A percentile compares a stretch with the other conserved stretches of the same genome.
Evolutionary conservation across 2,888 invertebrate species (phyloP).

Genomic region (Diploptera punctata): DNA sequence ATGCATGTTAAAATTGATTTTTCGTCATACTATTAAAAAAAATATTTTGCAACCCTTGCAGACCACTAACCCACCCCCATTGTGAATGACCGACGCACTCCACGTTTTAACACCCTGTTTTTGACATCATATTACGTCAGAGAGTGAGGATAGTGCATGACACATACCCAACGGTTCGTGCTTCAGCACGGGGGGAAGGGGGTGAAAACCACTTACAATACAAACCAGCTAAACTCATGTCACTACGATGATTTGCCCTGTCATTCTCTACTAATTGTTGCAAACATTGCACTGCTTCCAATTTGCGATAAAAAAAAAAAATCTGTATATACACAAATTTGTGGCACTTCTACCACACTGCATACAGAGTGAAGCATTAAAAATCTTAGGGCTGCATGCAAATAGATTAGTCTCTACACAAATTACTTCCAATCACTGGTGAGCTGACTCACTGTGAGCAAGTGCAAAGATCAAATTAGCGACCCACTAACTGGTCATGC

Average conservation of each 20-base stretch:
- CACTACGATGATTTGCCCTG: background rate
- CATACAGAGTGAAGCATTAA: background rate
- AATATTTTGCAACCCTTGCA: background rate
- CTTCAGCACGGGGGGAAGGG: background rate
- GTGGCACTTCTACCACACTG: background rate
- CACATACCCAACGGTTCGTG: background rate
- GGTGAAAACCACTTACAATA: conserved; percentile 7
- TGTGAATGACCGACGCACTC: background rate
- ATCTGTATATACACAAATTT: background rate
- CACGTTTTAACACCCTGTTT: conserved; percentile 17
- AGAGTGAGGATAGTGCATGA: background rate
- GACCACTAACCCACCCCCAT: background rate
- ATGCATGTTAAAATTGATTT: background rate
- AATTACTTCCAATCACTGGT: too few species aligned
- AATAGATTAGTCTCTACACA: too few species aligned
- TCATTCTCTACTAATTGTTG: conserved; percentile 3
- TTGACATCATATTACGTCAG: conserved; percentile 12
- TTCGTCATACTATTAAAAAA: too few species aligned
- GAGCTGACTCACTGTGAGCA: too few species aligned
- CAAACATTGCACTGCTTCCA: background rate
- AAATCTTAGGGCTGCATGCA: background rate
- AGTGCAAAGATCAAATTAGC: too few species aligned
- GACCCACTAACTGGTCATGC: too few species aligned
- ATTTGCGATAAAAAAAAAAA: conserved; percentile 16
- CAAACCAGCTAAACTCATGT: conserved; percentile 11